phyloP scores from a whole-genome alignment of 2,888 invertebrate species.

The Strigamia crassipes region DNA sequence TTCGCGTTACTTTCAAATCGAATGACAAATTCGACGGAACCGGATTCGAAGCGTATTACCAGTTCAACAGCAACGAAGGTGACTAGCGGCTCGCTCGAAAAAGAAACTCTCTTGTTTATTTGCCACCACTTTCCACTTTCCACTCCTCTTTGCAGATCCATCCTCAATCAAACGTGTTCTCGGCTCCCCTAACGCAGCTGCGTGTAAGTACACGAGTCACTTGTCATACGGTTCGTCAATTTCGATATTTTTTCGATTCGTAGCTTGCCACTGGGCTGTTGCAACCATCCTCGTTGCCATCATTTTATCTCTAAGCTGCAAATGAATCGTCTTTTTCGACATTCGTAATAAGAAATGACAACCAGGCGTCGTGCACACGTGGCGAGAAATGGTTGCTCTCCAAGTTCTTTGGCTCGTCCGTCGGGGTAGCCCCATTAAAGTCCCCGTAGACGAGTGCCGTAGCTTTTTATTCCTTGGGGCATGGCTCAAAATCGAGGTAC shows the following conservation, averaged over 20 bases:
- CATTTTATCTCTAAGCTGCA: background rate
- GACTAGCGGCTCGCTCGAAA: background rate
- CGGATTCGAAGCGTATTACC: slow-evolving; percentile 90
- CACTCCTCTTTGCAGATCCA: background rate
- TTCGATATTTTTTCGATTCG: background rate
- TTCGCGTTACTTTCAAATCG: slow-evolving; percentile 90
- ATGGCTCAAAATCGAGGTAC: slow-evolving; percentile 15
- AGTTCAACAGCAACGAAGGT: slow-evolving; percentile 64
- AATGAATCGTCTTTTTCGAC: slow-evolving; percentile 12
- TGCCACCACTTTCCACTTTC: background rate
- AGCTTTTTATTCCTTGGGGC: slow-evolving; percentile 22
- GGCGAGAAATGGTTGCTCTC: background rate
- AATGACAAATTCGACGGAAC: slow-evolving; percentile 92
- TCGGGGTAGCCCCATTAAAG: background rate
- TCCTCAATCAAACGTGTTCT: slow-evolving; percentile 22
- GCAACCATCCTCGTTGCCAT: slow-evolving; percentile 18
- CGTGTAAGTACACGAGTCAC: background rate
- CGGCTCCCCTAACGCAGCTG: background rate
- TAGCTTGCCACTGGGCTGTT: slow-evolving; percentile 2
- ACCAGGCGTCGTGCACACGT: background rate
- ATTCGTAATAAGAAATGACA: background rate
- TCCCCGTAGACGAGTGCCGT: slow-evolving; percentile 34
- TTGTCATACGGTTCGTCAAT: background rate
- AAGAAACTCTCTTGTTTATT: slow-evolving; percentile 8
- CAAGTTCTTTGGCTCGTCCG: background rate